phyloP scores from a whole-genome alignment of 2,113 vertebrate genomes.

The Hippopotamus amphibius region DNA sequence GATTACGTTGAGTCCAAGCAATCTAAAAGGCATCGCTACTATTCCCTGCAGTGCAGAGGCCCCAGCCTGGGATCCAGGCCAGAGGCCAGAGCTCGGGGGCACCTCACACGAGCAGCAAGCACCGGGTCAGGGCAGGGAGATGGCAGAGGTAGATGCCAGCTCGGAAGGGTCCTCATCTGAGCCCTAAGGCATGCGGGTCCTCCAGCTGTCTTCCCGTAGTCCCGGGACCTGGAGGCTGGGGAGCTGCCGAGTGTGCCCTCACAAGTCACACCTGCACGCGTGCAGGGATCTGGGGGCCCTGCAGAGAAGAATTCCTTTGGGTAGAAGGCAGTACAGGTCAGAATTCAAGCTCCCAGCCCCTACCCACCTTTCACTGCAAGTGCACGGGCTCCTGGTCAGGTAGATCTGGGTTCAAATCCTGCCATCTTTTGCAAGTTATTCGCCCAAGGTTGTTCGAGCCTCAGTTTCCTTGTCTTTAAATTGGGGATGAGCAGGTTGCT shows the following conservation, averaged over 20 bases:
- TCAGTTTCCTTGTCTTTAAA: neutral
- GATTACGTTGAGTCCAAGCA: neutral
- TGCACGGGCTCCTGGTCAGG: neutral
- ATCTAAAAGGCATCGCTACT: neutral
- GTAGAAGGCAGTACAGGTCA: neutral
- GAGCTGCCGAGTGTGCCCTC: neutral
- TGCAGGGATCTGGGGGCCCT: neutral
- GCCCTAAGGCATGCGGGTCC: neutral
- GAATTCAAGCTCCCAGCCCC: neutral
- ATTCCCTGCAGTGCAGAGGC: neutral
- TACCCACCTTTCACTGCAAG: neutral
- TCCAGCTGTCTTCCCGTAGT: neutral
- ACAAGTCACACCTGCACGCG: accelerated
- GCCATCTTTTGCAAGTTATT: neutral
- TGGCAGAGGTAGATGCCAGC: no score
- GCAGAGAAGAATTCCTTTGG: neutral
- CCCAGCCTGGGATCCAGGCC: neutral
- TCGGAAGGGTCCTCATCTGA: neutral
- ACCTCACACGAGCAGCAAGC: accelerated
- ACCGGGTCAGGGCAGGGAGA: neutral
- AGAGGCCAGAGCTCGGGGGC: neutral
- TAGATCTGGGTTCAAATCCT: neutral
- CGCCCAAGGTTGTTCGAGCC: neutral
- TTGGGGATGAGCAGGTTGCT: no score
- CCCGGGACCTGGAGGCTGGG: neutral